These are phyloP conservation scores for Scaeva pyrastri DNA, from an alignment of 2,888 invertebrate species.

Conservation along the genomic window DNA sequence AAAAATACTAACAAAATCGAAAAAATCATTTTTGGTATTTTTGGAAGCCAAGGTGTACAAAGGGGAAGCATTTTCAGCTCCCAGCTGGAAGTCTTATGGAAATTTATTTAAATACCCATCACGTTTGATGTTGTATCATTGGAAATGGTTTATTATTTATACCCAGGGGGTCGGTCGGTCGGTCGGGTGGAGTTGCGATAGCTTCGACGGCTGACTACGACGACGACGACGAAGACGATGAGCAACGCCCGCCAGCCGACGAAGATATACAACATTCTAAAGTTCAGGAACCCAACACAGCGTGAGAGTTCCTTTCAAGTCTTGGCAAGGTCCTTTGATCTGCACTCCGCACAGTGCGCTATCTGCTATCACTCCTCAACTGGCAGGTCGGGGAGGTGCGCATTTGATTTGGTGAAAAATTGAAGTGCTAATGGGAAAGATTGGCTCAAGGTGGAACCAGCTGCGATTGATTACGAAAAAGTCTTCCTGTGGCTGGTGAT, in stretches of 20 bases:
- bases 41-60: slow-evolving; percentile 50
- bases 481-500: too few species aligned
- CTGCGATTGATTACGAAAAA: slow-evolving; percentile 71
- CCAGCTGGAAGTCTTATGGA: slow-evolving; percentile 75
- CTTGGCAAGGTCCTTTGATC: slow-evolving; percentile 72
- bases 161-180: slow-evolving; percentile 50
- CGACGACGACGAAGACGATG: background rate
- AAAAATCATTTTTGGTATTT: slow-evolving; percentile 41
- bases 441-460: slow-evolving; percentile 68
- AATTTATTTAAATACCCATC: slow-evolving; percentile 76
- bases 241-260: slow-evolving; percentile 12
- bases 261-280: slow-evolving; percentile 35
- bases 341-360: slow-evolving; percentile 39
- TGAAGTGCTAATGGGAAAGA: slow-evolving; percentile 83
- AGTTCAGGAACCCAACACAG: slow-evolving; percentile 71
- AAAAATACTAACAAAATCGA: slow-evolving; percentile 7
- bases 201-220: background rate
- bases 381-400: slow-evolving; percentile 53
- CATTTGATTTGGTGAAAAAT: slow-evolving; percentile 83
- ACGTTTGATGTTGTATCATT: slow-evolving; percentile 75
- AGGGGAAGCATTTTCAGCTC: slow-evolving; percentile 60
- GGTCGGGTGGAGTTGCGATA: slow-evolving; percentile 56
- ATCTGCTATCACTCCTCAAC: slow-evolving; percentile 24
- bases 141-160: slow-evolving; percentile 74
- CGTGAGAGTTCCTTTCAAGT: slow-evolving; percentile 72